Percentiles rank a stretch among this genome's conserved stretches.
phyloP scores from a whole-genome alignment of 2,888 invertebrate species.

The Pollenia angustigena region DNA sequence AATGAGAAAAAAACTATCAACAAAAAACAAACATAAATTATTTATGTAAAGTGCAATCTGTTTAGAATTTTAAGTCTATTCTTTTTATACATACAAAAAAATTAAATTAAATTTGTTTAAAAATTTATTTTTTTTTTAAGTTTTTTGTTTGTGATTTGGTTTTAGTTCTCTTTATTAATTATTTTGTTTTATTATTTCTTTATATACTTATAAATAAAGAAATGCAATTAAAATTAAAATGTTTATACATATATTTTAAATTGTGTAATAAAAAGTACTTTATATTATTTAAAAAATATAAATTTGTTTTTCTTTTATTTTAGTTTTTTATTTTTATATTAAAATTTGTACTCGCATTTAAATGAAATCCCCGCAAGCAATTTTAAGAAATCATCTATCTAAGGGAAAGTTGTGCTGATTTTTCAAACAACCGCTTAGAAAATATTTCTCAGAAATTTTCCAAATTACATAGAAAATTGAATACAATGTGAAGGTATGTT shows the following conservation, averaged over 20 bases:
- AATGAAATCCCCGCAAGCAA: too few species aligned
- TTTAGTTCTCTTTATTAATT: constrained; percentile 55
- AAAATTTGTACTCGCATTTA: background rate
- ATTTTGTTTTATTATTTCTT: constrained; percentile 55
- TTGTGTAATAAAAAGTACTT: constrained; percentile 72
- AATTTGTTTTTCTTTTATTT: constrained; percentile 55
- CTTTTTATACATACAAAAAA: constrained; percentile 38
- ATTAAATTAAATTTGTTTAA: constrained; percentile 63
- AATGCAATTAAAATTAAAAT: constrained; percentile 53
- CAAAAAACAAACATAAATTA: constrained; percentile 57
- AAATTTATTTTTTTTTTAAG: constrained; percentile 63
- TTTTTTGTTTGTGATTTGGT: constrained; percentile 57
- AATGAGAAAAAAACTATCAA: constrained; percentile 33
- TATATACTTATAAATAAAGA: constrained; percentile 50
- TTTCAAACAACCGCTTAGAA: too few species aligned
- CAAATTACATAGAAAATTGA: too few species aligned
- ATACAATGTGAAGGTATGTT: too few species aligned
- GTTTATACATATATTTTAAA: constrained; percentile 69
- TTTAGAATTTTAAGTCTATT: constrained; percentile 68
- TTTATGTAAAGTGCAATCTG: constrained; percentile 71
- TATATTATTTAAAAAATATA: constrained; percentile 67
- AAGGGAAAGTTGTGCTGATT: too few species aligned
- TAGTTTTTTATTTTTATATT: constrained; percentile 20
- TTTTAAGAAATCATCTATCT: too few species aligned
- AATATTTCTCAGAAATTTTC: too few species aligned